phyloP scores from a whole-genome alignment of 2,113 vertebrate genomes.

The Phodopus roborovskii region DNA sequence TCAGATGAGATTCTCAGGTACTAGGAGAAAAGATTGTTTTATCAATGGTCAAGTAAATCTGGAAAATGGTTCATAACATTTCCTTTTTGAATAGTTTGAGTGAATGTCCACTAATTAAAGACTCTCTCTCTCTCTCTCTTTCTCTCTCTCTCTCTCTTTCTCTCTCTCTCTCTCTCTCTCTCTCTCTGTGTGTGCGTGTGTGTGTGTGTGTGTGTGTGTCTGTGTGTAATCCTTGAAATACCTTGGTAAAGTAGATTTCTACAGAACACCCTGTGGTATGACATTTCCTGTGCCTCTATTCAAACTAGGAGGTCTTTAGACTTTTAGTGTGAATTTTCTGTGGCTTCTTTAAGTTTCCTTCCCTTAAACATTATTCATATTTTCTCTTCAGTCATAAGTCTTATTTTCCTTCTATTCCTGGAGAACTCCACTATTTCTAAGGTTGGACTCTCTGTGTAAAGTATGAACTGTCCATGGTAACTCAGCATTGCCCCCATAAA shows the following conservation, averaged over 20 bases:
- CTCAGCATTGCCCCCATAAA: neutral
- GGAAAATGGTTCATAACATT: neutral
- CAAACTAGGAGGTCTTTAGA: neutral
- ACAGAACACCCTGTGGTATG: neutral
- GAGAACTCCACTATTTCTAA: constrained; percentile 18
- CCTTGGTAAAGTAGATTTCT: neutral
- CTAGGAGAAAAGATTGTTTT: neutral
- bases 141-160: neutral
- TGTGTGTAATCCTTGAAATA: neutral
- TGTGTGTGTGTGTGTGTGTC: neutral
- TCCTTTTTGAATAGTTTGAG: neutral
- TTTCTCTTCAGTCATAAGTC: neutral
- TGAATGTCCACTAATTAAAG: neutral
- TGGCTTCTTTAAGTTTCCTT: neutral
- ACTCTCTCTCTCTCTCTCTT: neutral
- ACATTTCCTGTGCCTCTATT: neutral
- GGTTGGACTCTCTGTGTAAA: neutral
- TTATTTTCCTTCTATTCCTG: neutral
- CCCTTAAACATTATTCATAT: neutral
- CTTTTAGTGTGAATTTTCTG: neutral
- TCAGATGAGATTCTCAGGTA: constrained; percentile 3
- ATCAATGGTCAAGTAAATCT: neutral
- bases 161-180: neutral
- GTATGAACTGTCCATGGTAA: neutral
- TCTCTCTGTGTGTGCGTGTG: neutral